These are phyloP conservation scores for Amiota minor DNA, from an alignment of 2,888 invertebrate species.

Conservation along the genomic window DNA sequence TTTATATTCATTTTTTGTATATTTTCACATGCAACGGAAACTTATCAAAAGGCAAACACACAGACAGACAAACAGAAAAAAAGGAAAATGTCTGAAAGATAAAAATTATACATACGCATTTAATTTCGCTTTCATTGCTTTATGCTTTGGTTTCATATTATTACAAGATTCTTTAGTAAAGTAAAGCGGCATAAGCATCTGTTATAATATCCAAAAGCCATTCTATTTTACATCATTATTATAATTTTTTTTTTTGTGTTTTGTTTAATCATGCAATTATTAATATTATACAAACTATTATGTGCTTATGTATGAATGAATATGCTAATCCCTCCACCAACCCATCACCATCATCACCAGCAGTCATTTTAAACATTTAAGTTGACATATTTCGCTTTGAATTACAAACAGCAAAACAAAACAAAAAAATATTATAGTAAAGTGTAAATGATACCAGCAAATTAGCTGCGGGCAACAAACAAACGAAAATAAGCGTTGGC, in stretches of 20 bases:
- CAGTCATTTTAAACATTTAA: not conserved
- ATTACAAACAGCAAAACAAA: not conserved
- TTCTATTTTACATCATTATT: not conserved
- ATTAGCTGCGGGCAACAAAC: conserved; percentile 17
- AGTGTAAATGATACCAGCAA: conserved; percentile 22
- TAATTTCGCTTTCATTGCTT: conserved; percentile 2
- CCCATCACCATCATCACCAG: not conserved
- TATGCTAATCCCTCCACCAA: too few relatives aligned
- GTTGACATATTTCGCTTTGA: conserved; percentile 17
- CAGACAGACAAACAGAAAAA: not conserved
- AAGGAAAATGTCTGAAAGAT: not conserved
- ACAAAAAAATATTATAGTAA: not conserved
- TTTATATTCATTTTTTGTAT: too few relatives aligned
- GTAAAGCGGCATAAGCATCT: not conserved
- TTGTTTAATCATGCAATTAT: conserved; percentile 12
- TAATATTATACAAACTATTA: not conserved
- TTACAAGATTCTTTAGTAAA: not conserved
- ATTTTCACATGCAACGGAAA: not conserved
- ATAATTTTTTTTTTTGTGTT: not conserved
- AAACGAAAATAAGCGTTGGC: not conserved
- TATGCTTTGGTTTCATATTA: not conserved
- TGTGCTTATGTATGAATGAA: too few relatives aligned
- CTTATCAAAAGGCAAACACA: not conserved
- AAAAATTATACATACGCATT: not conserved
- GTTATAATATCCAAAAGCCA: not conserved